Evolutionary conservation across 2,797 vertebrate species (phyloP).

Genomic region (Chiloscyllium punctatum): DNA sequence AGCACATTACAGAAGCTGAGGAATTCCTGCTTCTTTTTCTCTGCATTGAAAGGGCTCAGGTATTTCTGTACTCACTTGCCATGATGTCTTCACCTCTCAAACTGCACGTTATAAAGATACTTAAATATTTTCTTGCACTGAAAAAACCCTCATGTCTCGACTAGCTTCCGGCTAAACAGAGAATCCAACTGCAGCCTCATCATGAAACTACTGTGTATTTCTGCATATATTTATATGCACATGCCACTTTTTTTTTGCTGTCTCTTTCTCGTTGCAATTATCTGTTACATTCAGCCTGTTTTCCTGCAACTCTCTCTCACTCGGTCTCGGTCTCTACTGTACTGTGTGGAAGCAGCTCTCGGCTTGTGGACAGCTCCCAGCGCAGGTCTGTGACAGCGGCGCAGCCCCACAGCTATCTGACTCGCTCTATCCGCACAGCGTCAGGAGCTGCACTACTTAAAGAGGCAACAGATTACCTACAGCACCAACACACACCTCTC

Average conservation of each 20-base stretch:
- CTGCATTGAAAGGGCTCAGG: constrained; percentile 3
- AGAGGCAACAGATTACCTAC: constrained; percentile 1
- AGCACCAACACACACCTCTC: background rate
- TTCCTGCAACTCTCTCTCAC: background rate
- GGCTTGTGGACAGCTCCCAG: constrained; percentile 26
- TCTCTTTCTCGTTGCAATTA: background rate
- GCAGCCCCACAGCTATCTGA: constrained; percentile 25
- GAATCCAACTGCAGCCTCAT: constrained; percentile 9
- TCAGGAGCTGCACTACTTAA: constrained; percentile 21
- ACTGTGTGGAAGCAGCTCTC: background rate
- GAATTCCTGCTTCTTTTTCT: background rate
- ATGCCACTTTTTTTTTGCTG: background rate
- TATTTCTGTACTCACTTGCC: constrained; percentile 30
- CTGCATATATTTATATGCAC: background rate
- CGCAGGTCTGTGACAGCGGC: background rate
- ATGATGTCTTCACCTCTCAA: constrained; percentile 14
- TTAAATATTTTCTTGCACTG: background rate
- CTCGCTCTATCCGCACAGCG: constrained; percentile 28
- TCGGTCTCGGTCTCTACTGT: background rate
- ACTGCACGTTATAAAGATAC: background rate
- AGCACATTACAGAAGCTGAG: constrained; percentile 7
- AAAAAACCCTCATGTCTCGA: constrained; percentile 17
- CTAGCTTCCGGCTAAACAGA: constrained; percentile 9
- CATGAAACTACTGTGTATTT: background rate
- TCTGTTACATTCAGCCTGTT: background rate